These are phyloP conservation scores for Actinernus sp. DNA, from an alignment of 92 coral and sea anemone species.

Conservation along the genomic window DNA sequence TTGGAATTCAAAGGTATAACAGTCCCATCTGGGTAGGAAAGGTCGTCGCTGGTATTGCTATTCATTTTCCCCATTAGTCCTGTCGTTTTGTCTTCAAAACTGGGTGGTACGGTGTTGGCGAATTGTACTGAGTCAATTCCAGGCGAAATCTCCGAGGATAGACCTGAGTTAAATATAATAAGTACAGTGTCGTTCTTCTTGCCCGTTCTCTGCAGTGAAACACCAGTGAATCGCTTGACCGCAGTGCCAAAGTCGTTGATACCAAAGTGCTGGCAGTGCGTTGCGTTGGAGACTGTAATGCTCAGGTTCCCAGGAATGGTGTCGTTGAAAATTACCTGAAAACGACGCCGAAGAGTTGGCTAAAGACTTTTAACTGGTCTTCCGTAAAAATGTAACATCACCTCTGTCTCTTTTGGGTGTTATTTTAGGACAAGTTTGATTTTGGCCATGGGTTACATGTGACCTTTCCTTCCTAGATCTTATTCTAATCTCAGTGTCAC, in stretches of 20 bases:
- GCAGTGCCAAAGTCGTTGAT: conserved; percentile 3
- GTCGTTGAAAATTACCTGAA: conserved; percentile 29
- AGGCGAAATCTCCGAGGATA: conserved; percentile 65
- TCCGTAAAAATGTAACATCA: no score
- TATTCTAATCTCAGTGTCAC: no score
- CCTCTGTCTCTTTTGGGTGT: no score
- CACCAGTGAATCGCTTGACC: conserved; percentile 8
- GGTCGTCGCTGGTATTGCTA: conserved; percentile 63
- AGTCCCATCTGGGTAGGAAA: conserved; percentile 73
- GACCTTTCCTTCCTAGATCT: no score
- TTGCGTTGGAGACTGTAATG: conserved; percentile 11
- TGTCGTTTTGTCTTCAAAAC: conserved; percentile 59
- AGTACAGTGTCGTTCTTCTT: conserved; percentile 56
- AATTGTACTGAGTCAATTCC: conserved; percentile 69
- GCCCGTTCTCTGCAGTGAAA: conserved; percentile 23
- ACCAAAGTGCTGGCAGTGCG: conserved; percentile 33
- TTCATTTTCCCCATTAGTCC: conserved; percentile 79
- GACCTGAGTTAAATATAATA: conserved; percentile 61
- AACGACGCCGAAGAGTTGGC: background rate
- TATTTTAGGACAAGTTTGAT: no score
- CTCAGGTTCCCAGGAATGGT: conserved; percentile 48
- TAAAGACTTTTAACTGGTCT: no score
- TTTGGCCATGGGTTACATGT: no score
- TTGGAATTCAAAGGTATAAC: conserved; percentile 29
- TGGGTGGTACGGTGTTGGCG: conserved; percentile 46